phyloP scores from a whole-genome alignment of 2,113 vertebrate species.

The Hiodon tergisus region DNA sequence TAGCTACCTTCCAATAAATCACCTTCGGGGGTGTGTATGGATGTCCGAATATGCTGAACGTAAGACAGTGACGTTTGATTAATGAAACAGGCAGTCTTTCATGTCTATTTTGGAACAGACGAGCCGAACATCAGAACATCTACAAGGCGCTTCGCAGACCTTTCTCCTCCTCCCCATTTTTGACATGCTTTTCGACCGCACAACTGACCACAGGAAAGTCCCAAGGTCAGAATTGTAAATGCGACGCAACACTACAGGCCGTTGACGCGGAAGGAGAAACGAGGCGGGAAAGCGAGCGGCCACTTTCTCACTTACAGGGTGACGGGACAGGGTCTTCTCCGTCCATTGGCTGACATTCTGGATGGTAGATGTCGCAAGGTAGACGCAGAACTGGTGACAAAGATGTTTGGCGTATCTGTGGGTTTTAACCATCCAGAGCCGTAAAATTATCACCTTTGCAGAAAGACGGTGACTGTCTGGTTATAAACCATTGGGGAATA shows the following conservation, averaged over 20 bases:
- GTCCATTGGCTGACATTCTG: too few relatives aligned
- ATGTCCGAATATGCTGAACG: slow-evolving; percentile 54
- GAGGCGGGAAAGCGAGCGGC: too few relatives aligned
- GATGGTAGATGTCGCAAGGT: neutral
- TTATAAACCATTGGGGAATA: slow-evolving; percentile 52
- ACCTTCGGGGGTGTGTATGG: slow-evolving; percentile 29
- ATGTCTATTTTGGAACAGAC: slow-evolving; percentile 58
- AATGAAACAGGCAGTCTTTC: slow-evolving; percentile 63
- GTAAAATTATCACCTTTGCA: slow-evolving; percentile 67
- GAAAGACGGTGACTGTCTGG: slow-evolving; percentile 49
- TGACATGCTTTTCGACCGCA: too few relatives aligned
- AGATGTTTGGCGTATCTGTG: slow-evolving; percentile 48
- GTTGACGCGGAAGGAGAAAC: too few relatives aligned
- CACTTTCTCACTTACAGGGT: too few relatives aligned
- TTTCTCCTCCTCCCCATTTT: too few relatives aligned
- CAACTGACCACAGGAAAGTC: too few relatives aligned
- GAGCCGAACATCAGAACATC: slow-evolving; percentile 44
- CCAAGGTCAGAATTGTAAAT: too few relatives aligned
- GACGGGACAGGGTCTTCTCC: too few relatives aligned
- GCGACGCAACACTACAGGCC: too few relatives aligned
- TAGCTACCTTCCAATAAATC: slow-evolving; percentile 64
- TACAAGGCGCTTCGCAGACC: too few relatives aligned
- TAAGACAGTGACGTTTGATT: slow-evolving; percentile 55
- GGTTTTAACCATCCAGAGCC: slow-evolving; percentile 49
- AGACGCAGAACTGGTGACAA: slow-evolving; percentile 39